Evolutionary conservation across 1,140 invertebrate species (phyloP), one percentile per base, ranked within the genome.

Genomic region (Pseudomyrmex cubaensis): DNA sequence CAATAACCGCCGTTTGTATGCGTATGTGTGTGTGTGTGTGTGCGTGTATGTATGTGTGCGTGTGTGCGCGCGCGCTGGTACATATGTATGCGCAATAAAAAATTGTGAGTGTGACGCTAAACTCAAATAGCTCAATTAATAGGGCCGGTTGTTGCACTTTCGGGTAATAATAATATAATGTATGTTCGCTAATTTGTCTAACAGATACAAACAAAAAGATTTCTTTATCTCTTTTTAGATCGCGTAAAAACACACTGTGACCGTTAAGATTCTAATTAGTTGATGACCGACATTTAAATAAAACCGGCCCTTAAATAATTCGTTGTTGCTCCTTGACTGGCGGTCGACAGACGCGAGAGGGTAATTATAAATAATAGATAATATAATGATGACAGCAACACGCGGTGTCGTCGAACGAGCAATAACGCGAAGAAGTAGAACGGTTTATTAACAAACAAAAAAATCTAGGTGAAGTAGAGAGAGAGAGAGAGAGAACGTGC

Each of bases 401-500:
- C 13, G 46, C 46, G 12, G 7, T 63, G 22, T 2, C 12, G 61
- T 46, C 59, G 57, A 35, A 67, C 17, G 44, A 78, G 76, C 54
- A 70, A 78, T 78, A 69, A 78, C 52, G 48, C 44, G 20, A 35
- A 7, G 35, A 35, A 35, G 35, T 35, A 35, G 35, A 35, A 35
- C 35, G 35, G 5, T 35, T 35, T 7, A 35, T 35, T 83, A 76
- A 86, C 20, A 50, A 82, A 70, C 22, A 57, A 83, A 22, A 77
- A 74, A 59, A 48, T 76, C 63, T 52, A 64, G n/a, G 1, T 44
- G 13, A 63, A 25, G 46, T 69, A 35, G 64, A 54, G 59, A 46
- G 74, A 50, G 52, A 64, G 22, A 52, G 69, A 85, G 57, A 72
- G 83, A 87, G 84, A 52, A 44, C 48, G 70, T 46, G 85, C 85